Evolutionary conservation across 1,140 invertebrate genomes (phyloP).

Genomic region (Lepidotrigona ventralis): DNA sequence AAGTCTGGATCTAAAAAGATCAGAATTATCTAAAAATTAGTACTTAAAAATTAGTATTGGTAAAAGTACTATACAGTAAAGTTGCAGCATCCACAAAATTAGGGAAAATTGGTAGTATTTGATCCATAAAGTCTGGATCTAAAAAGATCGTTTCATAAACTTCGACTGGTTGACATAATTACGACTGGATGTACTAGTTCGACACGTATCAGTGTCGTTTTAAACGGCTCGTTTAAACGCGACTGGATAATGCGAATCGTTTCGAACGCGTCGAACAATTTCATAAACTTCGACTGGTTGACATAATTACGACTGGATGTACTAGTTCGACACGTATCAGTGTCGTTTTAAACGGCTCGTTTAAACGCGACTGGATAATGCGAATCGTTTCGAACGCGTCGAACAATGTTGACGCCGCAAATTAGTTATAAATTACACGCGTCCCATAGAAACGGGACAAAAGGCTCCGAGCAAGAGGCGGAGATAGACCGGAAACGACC

Average conservation of each 20-base stretch:
- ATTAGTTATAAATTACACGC: conserved; percentile 39
- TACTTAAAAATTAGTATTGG: too few species aligned
- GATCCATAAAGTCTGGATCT: too few species aligned
- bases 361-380: background rate
- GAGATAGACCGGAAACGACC: conserved; percentile 46
- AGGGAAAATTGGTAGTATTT: too few species aligned
- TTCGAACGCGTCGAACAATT: conserved; percentile 30
- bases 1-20: too few species aligned
- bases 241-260: conserved; percentile 9
- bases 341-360: conserved; percentile 1
- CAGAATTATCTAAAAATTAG: too few species aligned
- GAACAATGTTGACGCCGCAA: conserved; percentile 22
- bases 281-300: too few species aligned
- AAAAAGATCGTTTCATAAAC: too few species aligned
- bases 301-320: background rate
- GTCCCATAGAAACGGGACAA: conserved; percentile 36
- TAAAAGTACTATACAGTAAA: too few species aligned
- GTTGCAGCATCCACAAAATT: too few species aligned
- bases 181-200: background rate
- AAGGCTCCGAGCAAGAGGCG: background rate
- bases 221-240: background rate
- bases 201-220: background rate
- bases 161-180: background rate
- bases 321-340: background rate
- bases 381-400: conserved; percentile 18